Conservation (phyloP, 2,797 vertebrate genomes). For the Tolypeutes matacus region DNA sequence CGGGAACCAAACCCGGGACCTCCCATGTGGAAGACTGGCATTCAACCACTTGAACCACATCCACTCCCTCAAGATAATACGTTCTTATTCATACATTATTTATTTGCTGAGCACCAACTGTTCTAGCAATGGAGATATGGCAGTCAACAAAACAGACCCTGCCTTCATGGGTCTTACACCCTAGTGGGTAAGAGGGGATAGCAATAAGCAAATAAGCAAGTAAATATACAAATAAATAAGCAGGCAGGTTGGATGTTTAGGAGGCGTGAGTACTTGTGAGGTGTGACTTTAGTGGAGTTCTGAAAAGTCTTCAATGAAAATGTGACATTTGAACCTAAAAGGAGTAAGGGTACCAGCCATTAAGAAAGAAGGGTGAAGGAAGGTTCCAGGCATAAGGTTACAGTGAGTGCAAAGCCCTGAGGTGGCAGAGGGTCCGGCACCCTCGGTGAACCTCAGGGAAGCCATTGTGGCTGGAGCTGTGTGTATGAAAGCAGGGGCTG, state of each 20-base stretch:
- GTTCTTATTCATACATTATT: slow-evolving; percentile 41
- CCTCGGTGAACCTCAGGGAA: too few species aligned
- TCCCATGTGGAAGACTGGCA: too few species aligned
- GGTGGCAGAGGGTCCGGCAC: not conserved
- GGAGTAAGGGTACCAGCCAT: not conserved
- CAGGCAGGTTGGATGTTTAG: not conserved
- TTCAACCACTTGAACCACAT: too few species aligned
- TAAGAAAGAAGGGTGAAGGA: not conserved
- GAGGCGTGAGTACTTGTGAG: not conserved
- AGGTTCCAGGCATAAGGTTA: not conserved
- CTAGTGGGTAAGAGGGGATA: not conserved
- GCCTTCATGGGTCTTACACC: not conserved
- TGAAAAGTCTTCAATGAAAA: not conserved
- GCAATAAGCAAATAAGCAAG: not conserved
- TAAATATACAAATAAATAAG: too few species aligned
- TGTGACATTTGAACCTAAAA: not conserved
- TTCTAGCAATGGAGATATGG: not conserved
- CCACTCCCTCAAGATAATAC: not conserved
- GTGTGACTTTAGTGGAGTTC: not conserved
- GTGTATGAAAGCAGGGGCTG: not conserved
- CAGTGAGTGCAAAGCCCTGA: not conserved
- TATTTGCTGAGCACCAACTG: not conserved
- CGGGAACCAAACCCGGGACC: too few species aligned
- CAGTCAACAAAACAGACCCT: not conserved
- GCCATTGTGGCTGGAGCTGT: too few species aligned